phyloP scores from a whole-genome alignment of 2,797 vertebrate species.

The Gymnoscopelus braueri region DNA sequence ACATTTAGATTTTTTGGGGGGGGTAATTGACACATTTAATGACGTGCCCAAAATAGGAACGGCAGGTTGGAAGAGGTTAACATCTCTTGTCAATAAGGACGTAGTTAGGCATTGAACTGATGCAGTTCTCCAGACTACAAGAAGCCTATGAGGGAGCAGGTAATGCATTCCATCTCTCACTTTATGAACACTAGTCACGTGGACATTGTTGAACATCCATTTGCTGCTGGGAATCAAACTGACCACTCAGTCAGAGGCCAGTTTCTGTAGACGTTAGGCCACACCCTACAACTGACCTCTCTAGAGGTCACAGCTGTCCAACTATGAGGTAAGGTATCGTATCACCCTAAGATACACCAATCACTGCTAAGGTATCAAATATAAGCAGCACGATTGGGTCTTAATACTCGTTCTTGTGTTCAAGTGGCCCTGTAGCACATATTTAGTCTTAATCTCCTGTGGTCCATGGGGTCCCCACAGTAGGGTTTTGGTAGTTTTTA shows the following conservation, averaged over 20 bases:
- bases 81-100: neutral
- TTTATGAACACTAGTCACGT: too few species aligned
- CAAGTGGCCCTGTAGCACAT: constrained; percentile 32
- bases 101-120: too few species aligned
- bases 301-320: neutral
- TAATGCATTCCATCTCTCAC: too few species aligned
- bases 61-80: neutral
- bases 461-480: constrained; percentile 53
- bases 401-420: constrained; percentile 30
- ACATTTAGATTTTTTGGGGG: too few species aligned
- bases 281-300: neutral
- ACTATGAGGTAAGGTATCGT: neutral
- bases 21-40: too few species aligned
- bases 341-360: neutral
- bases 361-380: neutral
- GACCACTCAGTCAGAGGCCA: too few species aligned
- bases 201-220: too few species aligned
- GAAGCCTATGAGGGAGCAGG: too few species aligned
- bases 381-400: neutral
- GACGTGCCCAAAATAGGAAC: too few species aligned
- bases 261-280: too few species aligned
- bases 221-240: too few species aligned
- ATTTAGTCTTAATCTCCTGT: constrained; percentile 51
- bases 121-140: too few species aligned
- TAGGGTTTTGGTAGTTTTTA: constrained; percentile 56